Percentiles rank a stretch among this genome's conserved stretches.
These are phyloP conservation scores for Antitype chi DNA, from an alignment of 2,888 invertebrate genomes.

Conservation along the genomic window DNA sequence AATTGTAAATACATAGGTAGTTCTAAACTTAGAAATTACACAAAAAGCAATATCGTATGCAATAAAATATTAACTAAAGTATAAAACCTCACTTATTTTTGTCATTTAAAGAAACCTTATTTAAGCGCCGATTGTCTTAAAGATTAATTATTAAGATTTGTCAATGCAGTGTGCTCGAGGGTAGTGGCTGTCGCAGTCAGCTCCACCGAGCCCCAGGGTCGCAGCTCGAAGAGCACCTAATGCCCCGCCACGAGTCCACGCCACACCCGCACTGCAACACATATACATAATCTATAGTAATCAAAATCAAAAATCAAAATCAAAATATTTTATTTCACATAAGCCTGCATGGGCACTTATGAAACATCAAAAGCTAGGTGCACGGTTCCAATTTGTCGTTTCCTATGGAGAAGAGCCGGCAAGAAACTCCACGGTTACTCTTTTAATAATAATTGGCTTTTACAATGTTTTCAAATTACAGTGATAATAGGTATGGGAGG, in stretches of 20 bases:
- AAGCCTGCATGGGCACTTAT: too few species aligned
- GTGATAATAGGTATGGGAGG: too few species aligned
- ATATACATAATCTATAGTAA: too few species aligned
- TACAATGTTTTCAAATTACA: too few species aligned
- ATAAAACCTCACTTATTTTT: slow-evolving; percentile 19
- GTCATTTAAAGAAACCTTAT: neutral
- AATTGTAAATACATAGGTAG: slow-evolving; percentile 44
- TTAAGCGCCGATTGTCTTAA: neutral
- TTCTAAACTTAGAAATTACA: slow-evolving; percentile 11
- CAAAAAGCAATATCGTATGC: slow-evolving; percentile 56
- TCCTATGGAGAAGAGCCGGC: too few species aligned
- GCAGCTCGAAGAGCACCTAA: slow-evolving; percentile 92
- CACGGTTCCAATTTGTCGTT: too few species aligned
- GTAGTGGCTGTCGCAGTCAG: slow-evolving; percentile 91
- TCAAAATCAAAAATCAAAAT: too few species aligned
- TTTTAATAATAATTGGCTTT: too few species aligned
- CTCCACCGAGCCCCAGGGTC: slow-evolving; percentile 92
- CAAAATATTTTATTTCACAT: too few species aligned
- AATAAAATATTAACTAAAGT: slow-evolving; percentile 47
- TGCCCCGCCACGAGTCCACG: slow-evolving; percentile 92
- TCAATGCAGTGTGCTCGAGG: slow-evolving; percentile 87
- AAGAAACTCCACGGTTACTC: too few species aligned
- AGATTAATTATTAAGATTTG: slow-evolving; percentile 17
- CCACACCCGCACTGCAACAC: slow-evolving; percentile 92
- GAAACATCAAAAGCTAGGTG: too few species aligned